Percentiles rank a stretch among this genome's conserved stretches.
These are phyloP conservation scores for Sebastes itinus DNA, from an alignment of 2,797 vertebrate species.

Conservation along the genomic window DNA sequence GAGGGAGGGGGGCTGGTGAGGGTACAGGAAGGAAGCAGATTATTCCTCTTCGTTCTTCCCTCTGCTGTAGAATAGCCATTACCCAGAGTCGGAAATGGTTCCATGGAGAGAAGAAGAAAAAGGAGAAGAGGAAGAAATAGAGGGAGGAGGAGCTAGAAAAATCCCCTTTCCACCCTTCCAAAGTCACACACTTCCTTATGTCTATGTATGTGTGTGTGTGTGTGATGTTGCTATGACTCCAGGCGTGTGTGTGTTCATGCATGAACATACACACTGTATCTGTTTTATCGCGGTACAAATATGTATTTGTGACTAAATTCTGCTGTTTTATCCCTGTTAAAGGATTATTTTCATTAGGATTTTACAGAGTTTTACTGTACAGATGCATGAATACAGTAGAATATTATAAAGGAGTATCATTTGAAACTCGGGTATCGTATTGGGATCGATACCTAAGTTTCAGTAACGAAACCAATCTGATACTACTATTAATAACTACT, in stretches of 20 bases:
- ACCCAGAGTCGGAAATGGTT: constrained; percentile 63
- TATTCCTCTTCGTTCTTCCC: constrained; percentile 49
- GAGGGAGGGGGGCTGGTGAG: constrained; percentile 9
- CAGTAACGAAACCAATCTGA: too few relatives aligned
- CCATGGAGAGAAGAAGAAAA: constrained; percentile 53
- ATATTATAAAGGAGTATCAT: neutral
- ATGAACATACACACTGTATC: neutral
- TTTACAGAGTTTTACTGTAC: neutral
- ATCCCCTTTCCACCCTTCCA: constrained; percentile 57
- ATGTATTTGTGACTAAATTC: neutral
- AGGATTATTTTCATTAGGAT: neutral
- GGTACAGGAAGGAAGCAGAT: neutral
- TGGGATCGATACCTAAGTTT: too few relatives aligned
- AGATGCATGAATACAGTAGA: neutral
- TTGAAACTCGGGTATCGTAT: neutral
- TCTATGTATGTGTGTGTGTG: constrained; percentile 6
- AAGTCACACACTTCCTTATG: constrained; percentile 41
- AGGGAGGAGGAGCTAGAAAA: constrained; percentile 37
- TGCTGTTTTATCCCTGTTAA: neutral
- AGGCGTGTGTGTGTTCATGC: constrained; percentile 15
- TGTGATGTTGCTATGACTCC: constrained; percentile 13
- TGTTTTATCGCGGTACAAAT: neutral
- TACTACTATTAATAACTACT: neutral
- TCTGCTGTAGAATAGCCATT: constrained; percentile 58
- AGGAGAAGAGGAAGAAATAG: neutral